Percentiles rank a stretch among this genome's conserved stretches.
Evolutionary conservation across 2,113 vertebrate genomes (phyloP).

Genomic region (Atherinomorus stipes): DNA sequence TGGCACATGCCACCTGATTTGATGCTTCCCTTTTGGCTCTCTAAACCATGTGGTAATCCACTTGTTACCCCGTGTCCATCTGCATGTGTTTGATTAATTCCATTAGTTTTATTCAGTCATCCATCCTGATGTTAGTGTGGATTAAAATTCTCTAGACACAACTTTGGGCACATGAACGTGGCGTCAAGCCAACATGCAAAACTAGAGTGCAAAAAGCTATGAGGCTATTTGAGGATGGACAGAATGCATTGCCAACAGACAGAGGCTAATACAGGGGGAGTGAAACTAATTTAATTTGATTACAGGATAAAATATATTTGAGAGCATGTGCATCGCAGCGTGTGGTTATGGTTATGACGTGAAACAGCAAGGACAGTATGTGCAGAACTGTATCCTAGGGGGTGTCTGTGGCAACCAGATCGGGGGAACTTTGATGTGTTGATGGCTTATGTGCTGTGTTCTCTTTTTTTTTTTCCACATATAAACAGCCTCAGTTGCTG

Average conservation of each 20-base stretch:
- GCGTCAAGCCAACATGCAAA: conserved; percentile 17
- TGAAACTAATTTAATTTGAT: conserved; percentile 22
- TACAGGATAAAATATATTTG: neutral
- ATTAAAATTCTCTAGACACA: conserved; percentile 49
- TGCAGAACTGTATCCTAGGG: neutral
- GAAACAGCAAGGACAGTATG: neutral
- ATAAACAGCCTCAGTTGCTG: too few species aligned
- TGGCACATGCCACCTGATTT: neutral
- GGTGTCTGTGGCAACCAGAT: neutral
- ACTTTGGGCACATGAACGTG: conserved; percentile 37
- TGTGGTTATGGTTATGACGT: conserved; percentile 8
- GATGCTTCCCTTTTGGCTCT: conserved; percentile 15
- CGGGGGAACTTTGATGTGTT: neutral
- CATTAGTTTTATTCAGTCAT: conserved; percentile 33
- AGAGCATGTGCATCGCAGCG: neutral
- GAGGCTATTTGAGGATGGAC: conserved; percentile 3
- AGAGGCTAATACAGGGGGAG: neutral
- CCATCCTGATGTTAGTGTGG: conserved; percentile 31
- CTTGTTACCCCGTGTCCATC: conserved; percentile 48
- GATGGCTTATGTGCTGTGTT: neutral
- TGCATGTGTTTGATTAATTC: conserved; percentile 49
- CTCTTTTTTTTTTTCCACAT: too few species aligned
- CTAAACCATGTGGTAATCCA: conserved; percentile 43
- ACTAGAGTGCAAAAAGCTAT: conserved; percentile 20
- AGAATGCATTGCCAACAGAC: conserved; percentile 3